These are phyloP conservation scores for Podargus strigoides DNA, from an alignment of 2,797 vertebrate species.

Conservation along the genomic window DNA sequence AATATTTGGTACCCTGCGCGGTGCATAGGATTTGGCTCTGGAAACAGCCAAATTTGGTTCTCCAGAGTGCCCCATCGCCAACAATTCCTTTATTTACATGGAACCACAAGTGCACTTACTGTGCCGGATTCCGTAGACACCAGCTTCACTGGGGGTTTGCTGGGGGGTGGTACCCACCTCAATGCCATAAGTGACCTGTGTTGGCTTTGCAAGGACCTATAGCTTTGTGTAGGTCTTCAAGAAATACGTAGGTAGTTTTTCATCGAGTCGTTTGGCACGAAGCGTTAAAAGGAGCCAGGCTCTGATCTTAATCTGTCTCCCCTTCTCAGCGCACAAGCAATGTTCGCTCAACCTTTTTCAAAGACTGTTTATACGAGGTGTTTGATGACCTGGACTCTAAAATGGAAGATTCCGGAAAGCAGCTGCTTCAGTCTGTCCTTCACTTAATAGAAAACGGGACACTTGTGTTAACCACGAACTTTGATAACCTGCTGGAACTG, in stretches of 20 bases:
- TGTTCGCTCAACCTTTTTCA: constrained; percentile 93
- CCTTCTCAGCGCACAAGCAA: constrained; percentile 87
- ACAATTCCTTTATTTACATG: accelerated
- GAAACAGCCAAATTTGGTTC: not conserved
- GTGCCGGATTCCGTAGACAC: not conserved
- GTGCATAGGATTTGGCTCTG: accelerated
- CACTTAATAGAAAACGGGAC: constrained; percentile 93
- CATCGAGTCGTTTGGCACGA: accelerated
- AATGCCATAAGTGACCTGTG: not conserved
- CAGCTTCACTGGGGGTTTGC: not conserved
- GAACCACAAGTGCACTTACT: not conserved
- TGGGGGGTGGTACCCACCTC: not conserved
- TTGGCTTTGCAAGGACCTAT: not conserved
- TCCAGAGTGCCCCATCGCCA: not conserved
- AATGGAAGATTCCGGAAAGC: constrained; percentile 94
- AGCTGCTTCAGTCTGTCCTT: constrained; percentile 89
- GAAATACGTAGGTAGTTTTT: accelerated
- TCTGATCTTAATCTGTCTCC: constrained; percentile 1
- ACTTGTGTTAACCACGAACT: constrained; percentile 93
- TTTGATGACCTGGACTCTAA: constrained; percentile 94
- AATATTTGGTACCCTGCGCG: accelerated
- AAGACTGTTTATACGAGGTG: constrained; percentile 96
- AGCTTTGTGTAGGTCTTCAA: not conserved
- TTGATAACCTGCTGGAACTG: constrained; percentile 94
- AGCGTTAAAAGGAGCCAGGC: accelerated